Evolutionary conservation across 2,113 vertebrate genomes (phyloP), one percentile per base, ranked within the genome.

Genomic region (Calyptommatus sinebrachiatus): DNA sequence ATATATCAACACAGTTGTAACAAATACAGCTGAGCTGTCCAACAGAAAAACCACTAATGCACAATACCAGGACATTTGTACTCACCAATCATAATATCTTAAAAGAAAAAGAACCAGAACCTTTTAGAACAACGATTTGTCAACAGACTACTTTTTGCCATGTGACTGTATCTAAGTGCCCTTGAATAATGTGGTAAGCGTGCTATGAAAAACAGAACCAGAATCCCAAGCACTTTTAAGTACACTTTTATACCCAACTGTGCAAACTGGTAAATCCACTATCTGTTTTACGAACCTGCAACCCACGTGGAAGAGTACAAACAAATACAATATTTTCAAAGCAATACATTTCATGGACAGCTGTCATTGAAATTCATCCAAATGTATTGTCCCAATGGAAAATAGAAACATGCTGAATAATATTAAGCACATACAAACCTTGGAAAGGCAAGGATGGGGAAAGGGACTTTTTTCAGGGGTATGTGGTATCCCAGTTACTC

Each of bases 391-490:
- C 70, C 22, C 46, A 82, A 83, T 62, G 77, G 45, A 78, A 78
- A 78, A 31, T 21, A 66, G 85, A 85, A 35, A 60, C 91, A 90
- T 29, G 77, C 73, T 86, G 70, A 21, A 71, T 85, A 68, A 86
- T 48, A 77, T 53, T 82, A 90, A 84, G 87, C 85, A 87, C 46
- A 89, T 93, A 94, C 91, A 92, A 94, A 95, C 94, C 94, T 94
- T 84, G 73, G 84, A 88, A 73, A 81, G 87, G 83, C 60, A 77
- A 78, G 87, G 85, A 86, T 90, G 83, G 91, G 85, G 86, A 87
- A 71, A 66, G 73, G 77, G 70, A 80, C 1, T 88, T 24, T 92
- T 80, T 89, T 86, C 87, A 93, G 92, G 88, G 86, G 85, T 85
- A 84, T 69, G 76, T 81, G 68, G 70, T 89, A 35, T 81, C 70